Percentiles rank a stretch among this genome's conserved stretches.
phyloP scores from a whole-genome alignment of 2,113 vertebrate species.

The Elanoides forficatus region DNA sequence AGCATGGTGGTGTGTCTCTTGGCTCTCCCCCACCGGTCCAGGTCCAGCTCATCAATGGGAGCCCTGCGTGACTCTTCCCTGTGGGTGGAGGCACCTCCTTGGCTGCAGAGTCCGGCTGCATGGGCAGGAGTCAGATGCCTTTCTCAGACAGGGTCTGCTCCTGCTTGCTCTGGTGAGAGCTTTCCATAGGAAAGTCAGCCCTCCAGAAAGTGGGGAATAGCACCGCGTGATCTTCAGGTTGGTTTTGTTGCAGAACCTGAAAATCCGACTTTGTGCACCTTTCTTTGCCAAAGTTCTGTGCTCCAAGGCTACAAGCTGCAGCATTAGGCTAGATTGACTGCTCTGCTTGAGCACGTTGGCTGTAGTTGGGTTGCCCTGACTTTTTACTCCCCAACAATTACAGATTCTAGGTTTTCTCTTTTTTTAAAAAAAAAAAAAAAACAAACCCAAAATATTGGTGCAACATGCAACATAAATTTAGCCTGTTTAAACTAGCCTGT shows the following conservation, averaged over 20 bases:
- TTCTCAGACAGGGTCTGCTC: background rate
- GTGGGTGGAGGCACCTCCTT: background rate
- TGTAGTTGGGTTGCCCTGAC: background rate
- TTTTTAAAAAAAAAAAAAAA: background rate
- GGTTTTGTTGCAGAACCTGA: background rate
- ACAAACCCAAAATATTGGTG: background rate
- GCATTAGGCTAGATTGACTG: background rate
- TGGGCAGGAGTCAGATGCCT: background rate
- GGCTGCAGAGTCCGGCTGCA: background rate
- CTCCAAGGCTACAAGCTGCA: background rate
- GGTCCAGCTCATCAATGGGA: background rate
- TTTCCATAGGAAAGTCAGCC: background rate
- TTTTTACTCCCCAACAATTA: background rate
- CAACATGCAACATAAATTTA: background rate
- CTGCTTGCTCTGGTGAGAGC: background rate
- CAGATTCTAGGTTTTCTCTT: background rate
- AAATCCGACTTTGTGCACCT: background rate
- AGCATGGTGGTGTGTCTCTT: accelerated
- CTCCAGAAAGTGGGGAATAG: background rate
- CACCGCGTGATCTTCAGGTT: background rate
- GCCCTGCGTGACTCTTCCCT: background rate
- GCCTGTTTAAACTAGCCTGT: background rate
- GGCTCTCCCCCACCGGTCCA: background rate
- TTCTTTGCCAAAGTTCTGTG: background rate
- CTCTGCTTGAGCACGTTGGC: background rate